phyloP scores from a whole-genome alignment of 2,797 vertebrate species.

The Kryptolebias ocellatus region DNA sequence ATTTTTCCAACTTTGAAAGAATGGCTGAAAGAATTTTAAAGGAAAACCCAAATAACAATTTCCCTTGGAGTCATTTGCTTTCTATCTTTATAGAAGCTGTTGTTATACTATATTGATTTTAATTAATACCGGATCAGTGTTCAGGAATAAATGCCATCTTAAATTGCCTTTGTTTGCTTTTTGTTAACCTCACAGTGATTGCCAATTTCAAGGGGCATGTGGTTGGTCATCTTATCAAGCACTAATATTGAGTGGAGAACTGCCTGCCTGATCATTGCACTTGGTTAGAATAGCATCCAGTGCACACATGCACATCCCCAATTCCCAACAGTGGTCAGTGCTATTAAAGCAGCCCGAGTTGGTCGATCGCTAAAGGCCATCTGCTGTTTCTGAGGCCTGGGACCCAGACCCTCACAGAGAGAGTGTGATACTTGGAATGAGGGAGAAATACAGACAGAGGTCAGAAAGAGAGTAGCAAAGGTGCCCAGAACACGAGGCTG shows the following conservation, averaged over 20 bases:
- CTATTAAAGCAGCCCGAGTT: conserved; percentile 46
- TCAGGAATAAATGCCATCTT: conserved; percentile 1
- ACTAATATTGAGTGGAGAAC: conserved; percentile 2
- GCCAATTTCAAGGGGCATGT: conserved; percentile 36
- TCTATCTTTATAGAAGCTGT: background rate
- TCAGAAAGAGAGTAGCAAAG: conserved; percentile 26
- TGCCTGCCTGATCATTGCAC: conserved; percentile 11
- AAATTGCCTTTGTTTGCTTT: conserved; percentile 5
- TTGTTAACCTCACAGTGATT: conserved; percentile 1
- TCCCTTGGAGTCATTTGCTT: background rate
- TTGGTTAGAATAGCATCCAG: conserved; percentile 38
- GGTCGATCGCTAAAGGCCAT: conserved; percentile 55
- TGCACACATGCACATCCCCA: conserved; percentile 24
- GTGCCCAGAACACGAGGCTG: conserved; percentile 43
- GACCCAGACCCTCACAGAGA: conserved; percentile 49
- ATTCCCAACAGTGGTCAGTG: conserved; percentile 39
- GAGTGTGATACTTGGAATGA: conserved; percentile 47
- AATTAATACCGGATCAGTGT: background rate
- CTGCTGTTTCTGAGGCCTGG: conserved; percentile 61
- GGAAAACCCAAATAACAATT: too few species aligned
- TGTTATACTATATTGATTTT: background rate
- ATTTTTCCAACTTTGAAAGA: conserved; percentile 3
- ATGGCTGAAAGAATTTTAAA: background rate
- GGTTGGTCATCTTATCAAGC: conserved; percentile 17
- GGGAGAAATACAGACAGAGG: conserved; percentile 45